Base-by-base conservation (phyloP, 2,888 invertebrate genomes). In the Acanthosoma haemorrhoidale region DNA sequence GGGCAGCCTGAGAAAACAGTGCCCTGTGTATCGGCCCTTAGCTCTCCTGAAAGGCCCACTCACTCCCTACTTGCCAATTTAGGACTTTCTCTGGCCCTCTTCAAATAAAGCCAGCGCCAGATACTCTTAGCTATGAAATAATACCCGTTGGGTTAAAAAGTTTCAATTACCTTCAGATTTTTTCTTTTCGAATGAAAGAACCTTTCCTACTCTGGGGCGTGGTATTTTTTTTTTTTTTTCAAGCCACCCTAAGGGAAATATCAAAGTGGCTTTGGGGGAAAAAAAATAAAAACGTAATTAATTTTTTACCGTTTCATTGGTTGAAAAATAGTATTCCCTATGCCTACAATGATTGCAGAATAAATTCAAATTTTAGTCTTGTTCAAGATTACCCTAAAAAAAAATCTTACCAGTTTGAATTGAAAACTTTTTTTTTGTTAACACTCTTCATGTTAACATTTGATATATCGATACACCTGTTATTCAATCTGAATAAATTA, bases 141-240 rank as follows among this genome's bases (percentile, higher is more conserved):
- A 51, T 51, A 51, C 51, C 9, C 25, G 8, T 25, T 25, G 29
- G 51, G 25, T 51, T 51, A 51, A 51, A 51, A 51, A 51, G 51
- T 51, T 51, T 51, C 51, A 51, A 51, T 51, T 51, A 51, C 51
- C 51, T 51, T 51, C 51, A 51, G n/a, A 51, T 51, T 51, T 51
- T 51, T 51, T 51, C 8, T 25, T 51, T 51, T 51, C 29, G 51
- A 51, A 51, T 51, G 21, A 51, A 51, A 51, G 51, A n/a, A 13
- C 51, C 25, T 25, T n/a, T 51, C 8, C n/a, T 25, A 13, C 51
- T n/a, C 51, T 6, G 29, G 18, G 51, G 6, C n/a, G 16, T 25
- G 18, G 13, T 51, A n/a, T n/a, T n/a, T n/a, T n/a, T n/a, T 51
- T 51, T 51, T 51, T 25, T n/a, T 51, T 51, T 51, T n/a, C 51